Evolutionary conservation across 2,113 vertebrate species (phyloP), one percentile per base, ranked within the genome.

Genomic region (Colistium nudipinnis): DNA sequence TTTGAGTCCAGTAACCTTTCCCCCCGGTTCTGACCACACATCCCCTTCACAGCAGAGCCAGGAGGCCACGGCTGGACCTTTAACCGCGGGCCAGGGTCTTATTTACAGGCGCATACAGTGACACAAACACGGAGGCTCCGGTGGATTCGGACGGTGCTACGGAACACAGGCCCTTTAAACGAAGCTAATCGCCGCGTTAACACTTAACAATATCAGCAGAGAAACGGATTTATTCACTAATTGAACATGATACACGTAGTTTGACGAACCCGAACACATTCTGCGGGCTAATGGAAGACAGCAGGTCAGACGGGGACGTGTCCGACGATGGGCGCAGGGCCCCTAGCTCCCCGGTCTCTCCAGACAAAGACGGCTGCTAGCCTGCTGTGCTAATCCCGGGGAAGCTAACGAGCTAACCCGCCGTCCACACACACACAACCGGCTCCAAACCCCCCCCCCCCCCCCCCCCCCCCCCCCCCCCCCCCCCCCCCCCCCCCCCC

Each of bases 361-460:
- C 83, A 90, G 87, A 92, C 90, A 92, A 93, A 92, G 89, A 71
- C 78, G 49, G 56, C 62, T 78, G 81, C 76, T 91, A 92, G 83
- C 87, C 64, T 47, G 72, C 66, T 77, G 81, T 76, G 91, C 89
- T 85, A 89, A 76, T 55, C 60, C 68, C 30, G 64, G 81, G 73
- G 70, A 36, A 51, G 74, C 81, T 80, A 87, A 30, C 63, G 64
- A 53, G 74, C 84, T 77, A 33, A 75, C 48, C 74, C 82, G 70
- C 81, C 85, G 76, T 86, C 86, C 70, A n/a, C 35, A 53, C 4
- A n/a, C 1, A 17, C 62, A 78, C 63, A 78, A 85, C 62, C 38
- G 44, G 31, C 47, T 30, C 59, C 51, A 51, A 48, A 85, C 68
- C 70, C 54, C 33, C n/a, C n/a, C n/a, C n/a, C n/a, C n/a, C n/a